These are phyloP conservation scores for Nemoura dubitans DNA, from an alignment of 2,888 invertebrate species.

Conservation along the genomic window DNA sequence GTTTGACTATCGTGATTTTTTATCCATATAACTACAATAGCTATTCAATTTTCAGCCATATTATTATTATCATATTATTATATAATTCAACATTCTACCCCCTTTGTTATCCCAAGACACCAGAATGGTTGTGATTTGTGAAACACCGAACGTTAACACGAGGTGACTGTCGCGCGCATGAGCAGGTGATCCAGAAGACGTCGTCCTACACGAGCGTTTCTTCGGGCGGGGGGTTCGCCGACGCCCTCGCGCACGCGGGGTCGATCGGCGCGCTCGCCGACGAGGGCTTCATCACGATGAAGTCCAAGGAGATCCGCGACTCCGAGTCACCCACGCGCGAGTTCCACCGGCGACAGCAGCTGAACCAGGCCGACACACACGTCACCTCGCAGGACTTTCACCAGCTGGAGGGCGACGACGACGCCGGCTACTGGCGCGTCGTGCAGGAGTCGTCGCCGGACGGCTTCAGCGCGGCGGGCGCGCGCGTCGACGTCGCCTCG, in stretches of 20 bases:
- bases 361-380: background rate
- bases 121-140: too few species aligned
- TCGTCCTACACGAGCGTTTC: constrained; percentile 46
- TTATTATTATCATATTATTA: too few species aligned
- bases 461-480: constrained; percentile 45
- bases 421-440: constrained; percentile 50
- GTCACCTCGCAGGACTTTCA: background rate
- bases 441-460: constrained; percentile 48
- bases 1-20: too few species aligned
- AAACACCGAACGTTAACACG: too few species aligned
- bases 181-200: constrained; percentile 47
- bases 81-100: too few species aligned
- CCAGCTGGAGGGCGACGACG: constrained; percentile 44
- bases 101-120: too few species aligned
- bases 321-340: constrained; percentile 79
- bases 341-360: constrained; percentile 52
- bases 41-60: too few species aligned
- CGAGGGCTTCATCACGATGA: constrained; percentile 80
- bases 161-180: too few species aligned
- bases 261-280: constrained; percentile 76
- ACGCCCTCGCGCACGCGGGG: constrained; percentile 66
- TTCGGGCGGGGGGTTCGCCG: constrained; percentile 31
- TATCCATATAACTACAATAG: too few species aligned
- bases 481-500: constrained; percentile 40
- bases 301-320: constrained; percentile 81